Percentiles rank a stretch among this genome's conserved stretches.
Evolutionary conservation across 2,113 vertebrate species (phyloP).

Genomic region (Neolamprologus longior): DNA sequence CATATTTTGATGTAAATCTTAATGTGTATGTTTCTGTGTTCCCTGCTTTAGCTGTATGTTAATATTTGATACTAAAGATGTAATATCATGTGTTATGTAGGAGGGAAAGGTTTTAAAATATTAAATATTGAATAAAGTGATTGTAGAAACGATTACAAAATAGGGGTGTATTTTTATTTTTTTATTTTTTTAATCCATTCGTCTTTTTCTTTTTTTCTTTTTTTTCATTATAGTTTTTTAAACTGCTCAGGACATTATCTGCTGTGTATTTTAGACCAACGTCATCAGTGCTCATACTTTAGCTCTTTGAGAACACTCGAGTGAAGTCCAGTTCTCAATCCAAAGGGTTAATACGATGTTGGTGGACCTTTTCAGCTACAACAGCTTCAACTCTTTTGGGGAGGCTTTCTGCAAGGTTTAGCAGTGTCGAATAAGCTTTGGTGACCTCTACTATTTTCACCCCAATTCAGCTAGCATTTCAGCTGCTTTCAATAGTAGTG

Average conservation of each 20-base stretch:
- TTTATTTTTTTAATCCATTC: neutral
- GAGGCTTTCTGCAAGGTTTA: neutral
- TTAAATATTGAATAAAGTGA: constrained; percentile 38
- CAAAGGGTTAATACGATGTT: neutral
- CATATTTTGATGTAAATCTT: neutral
- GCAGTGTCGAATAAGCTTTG: neutral
- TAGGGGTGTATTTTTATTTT: neutral
- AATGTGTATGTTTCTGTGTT: neutral
- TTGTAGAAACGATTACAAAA: neutral
- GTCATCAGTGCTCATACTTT: neutral
- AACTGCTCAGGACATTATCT: neutral
- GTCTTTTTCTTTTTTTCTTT: neutral
- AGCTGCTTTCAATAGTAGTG: neutral
- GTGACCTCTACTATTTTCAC: neutral
- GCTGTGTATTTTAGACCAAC: neutral
- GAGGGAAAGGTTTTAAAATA: constrained; percentile 56
- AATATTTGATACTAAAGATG: constrained; percentile 35
- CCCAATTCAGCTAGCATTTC: neutral
- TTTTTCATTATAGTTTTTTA: neutral
- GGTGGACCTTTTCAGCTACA: neutral
- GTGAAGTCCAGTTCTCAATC: neutral
- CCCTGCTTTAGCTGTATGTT: constrained; percentile 9
- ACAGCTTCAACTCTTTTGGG: neutral
- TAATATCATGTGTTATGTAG: neutral
- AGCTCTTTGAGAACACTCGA: neutral